Conservation (phyloP, 1,140 invertebrate species). For the Limonius californicus region DNA sequence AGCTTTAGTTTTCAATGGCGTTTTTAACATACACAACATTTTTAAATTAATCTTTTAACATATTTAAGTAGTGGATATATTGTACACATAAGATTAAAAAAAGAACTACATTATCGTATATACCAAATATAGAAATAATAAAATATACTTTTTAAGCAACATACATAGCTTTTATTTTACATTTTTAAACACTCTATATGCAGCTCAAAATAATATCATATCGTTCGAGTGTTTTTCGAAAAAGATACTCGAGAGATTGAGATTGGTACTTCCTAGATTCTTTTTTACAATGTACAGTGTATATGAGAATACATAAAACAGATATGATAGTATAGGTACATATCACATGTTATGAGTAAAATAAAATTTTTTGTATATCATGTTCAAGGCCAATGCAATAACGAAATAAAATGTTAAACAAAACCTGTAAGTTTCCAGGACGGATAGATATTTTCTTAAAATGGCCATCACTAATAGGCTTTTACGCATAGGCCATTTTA, state of each 20-base stretch:
- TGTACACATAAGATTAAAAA: no score
- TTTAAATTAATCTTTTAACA: no score
- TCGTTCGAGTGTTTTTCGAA: no score
- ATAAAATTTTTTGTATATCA: slow-evolving; percentile 7
- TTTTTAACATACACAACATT: no score
- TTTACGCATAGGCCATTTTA: background rate
- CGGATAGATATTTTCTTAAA: background rate
- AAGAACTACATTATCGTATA: no score
- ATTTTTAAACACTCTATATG: no score
- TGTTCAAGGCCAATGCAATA: slow-evolving; percentile 3
- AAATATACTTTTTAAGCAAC: no score
- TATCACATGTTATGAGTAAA: slow-evolving; percentile 5
- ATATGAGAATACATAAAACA: slow-evolving; percentile 8
- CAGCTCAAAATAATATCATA: no score
- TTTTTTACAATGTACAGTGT: slow-evolving; percentile 4
- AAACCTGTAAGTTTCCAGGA: background rate
- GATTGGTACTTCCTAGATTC: background rate
- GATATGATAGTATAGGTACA: slow-evolving; percentile 8
- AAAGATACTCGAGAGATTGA: no score
- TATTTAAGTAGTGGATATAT: no score
- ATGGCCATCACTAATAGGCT: slow-evolving; percentile 6
- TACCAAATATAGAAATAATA: no score
- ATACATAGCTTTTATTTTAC: no score
- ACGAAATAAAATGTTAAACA: background rate
- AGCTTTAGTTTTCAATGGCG: background rate